Base-by-base conservation (phyloP, 2,888 invertebrate species). In the Parnassius smintheus region DNA sequence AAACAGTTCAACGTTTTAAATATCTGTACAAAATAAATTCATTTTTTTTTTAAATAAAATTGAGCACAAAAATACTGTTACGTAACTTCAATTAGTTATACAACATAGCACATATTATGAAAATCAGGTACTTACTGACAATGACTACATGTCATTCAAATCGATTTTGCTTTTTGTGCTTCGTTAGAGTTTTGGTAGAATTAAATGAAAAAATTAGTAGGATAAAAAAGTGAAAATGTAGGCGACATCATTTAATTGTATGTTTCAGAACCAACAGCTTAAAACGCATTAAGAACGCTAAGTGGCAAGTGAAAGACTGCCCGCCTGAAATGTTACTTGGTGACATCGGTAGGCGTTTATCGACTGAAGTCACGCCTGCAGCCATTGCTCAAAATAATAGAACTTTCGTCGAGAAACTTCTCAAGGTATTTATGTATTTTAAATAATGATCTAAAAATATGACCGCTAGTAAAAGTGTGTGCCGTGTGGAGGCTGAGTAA, bases 371-470 rank as follows among this genome's bases (percentile, higher is more conserved):
- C 73, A 97, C 97, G 68, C 97, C 98, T 0, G 97, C 98, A 0
- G 94, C 97, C 49, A 96, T 99, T 75, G 98, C 98, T 12, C 98
- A 99, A 84, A 98, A 98, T 46, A 99, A 99, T 88, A 98, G 98
- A 95, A 97, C 97, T 35, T 99, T 99, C 91, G 99, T 99, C 56
- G 99, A 99, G 81, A 98, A 98, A 82, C 93, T 99, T 72, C 92
- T 99, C 56, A 98, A 98, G 94, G 99, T 97, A 90, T 49, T n/a
- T 25, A 57, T 12, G 41, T 48, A 49, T 49, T 25, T 35, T n/a
- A 22, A 18, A 35, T 35, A 35, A 35, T 35, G 35, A 35, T 35
- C 35, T 35, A 35, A 35, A 35, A 35, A 35, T 35, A 35, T 2
- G 25, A 25, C 25, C 3, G 25, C 25, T 25, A 25, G 7, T 25